Evolutionary conservation across 2,888 invertebrate species (phyloP), one percentile per base, ranked within the genome.

Genomic region (Lithosia quadra): DNA sequence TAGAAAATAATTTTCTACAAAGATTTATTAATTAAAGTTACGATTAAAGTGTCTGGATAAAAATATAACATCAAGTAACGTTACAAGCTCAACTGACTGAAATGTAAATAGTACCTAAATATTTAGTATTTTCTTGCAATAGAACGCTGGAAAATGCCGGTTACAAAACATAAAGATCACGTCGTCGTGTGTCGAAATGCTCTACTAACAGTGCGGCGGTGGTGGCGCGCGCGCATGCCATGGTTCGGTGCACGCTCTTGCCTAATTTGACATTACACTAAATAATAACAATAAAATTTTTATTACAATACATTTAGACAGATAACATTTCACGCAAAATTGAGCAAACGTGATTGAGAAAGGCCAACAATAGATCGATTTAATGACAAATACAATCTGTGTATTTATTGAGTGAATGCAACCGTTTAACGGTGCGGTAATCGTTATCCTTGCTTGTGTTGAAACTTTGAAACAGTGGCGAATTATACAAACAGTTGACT

Each of bases 111-210:
- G 18, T 49, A 9, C 15, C 15, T 18, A 70, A 63, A 76, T 78
- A 80, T 75, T 72, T 65, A 56, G 64, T 39, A 65, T 72, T 71
- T 76, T 75, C 56, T n/a, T n/a, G 74, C 69, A 80, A 79, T 65
- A 78, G 66, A 74, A 75, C 73, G 73, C 71, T 79, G 73, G 71
- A 78, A 82, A 84, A 80, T 80, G 59, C 24, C 15, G 53, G 70
- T 89, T 89, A 82, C 85, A 75, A 85, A 86, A 86, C 75, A 67
- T 82, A 78, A n/a, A 77, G 81, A 88, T 85, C 88, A 88, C 88
- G 86, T 86, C 88, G 86, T 86, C 77, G 72, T 68, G 71, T 89
- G 86, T 79, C 81, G 89, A 77, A 86, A 89, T 15, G 56, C 28
- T 56, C 56, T 56, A 56, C n/a, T n/a, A n/a, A n/a, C 22, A 22